Evolutionary conservation across 2,888 invertebrate genomes (phyloP).

Genomic region (Andricus quercusramuli): DNA sequence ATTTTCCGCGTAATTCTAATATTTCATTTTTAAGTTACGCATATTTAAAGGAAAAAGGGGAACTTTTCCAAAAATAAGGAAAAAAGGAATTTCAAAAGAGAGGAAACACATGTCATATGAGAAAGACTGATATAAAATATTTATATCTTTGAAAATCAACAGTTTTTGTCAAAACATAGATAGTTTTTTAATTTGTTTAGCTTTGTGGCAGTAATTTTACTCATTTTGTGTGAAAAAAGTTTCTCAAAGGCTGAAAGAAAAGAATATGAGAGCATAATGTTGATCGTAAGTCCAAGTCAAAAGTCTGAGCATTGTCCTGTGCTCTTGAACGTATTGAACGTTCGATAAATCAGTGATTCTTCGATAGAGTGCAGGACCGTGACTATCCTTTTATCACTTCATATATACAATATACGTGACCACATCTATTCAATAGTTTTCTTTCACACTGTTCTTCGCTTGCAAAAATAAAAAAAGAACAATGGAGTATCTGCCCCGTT

Average conservation of each 20-base stretch:
- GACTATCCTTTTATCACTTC: constrained; percentile 37
- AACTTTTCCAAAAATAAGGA: too few relatives aligned
- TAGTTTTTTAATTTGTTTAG: not conserved
- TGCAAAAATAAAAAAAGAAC: constrained; percentile 3
- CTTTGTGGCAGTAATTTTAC: not conserved
- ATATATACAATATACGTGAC: constrained; percentile 6
- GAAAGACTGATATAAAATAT: too few relatives aligned
- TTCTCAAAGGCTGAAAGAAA: constrained; percentile 1
- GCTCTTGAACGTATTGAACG: constrained; percentile 22
- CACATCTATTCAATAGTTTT: constrained; percentile 25
- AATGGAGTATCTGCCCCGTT: constrained; percentile 21
- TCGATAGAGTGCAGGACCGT: constrained; percentile 26
- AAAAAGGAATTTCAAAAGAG: too few relatives aligned
- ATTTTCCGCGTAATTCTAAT: too few relatives aligned
- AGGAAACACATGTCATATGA: too few relatives aligned
- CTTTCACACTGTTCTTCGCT: not conserved
- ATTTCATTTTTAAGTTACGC: too few relatives aligned
- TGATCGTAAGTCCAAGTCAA: constrained; percentile 9
- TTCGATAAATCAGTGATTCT: constrained; percentile 28
- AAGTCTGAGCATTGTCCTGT: constrained; percentile 9
- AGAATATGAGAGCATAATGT: constrained; percentile 16
- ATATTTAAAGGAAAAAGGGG: too few relatives aligned
- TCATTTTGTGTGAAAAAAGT: constrained; percentile 3
- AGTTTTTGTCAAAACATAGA: not conserved
- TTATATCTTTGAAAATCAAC: too few relatives aligned